Base-by-base conservation (phyloP, 2,888 invertebrate genomes). In the Lasius fuliginosus region DNA sequence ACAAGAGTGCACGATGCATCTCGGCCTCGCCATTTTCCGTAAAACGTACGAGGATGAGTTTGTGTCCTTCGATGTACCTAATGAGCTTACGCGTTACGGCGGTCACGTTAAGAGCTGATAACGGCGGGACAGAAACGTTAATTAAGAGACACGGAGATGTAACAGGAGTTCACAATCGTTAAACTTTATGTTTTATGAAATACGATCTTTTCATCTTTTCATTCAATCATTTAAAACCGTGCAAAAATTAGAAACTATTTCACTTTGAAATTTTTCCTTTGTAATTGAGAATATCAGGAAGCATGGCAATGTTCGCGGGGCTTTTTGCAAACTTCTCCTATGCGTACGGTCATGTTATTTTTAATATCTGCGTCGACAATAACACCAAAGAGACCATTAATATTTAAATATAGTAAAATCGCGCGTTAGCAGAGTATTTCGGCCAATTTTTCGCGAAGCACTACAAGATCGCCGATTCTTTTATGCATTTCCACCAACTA, bases 1-100 rank as follows among this genome's bases (percentile, higher is more conserved):
- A 64, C 69, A 62, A 64, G 65, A 69, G 30, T 53, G 53, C 42
- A 68, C 23, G 42, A 67, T 68, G 49, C 46, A 27, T 69, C 62
- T 62, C 62, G 40, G 30, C 40, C 27, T 60, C 18, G 23, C 27
- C 77, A 68, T 69, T 83, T 68, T 60, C 60, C 9, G 62, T 18
- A 40, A 40, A 30, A 60, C 30, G 68, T 62, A 40, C 33, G 79
- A 46, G 27, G 4, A 9, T 33, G 73, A 36, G n/a, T 36, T 79
- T 36, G 27, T 23, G 71, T 79, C 60, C 18, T 73, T 73, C 46
- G 46, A 62, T 49, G 71, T 71, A 71, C 1, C 12, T 36, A 67
- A 60, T 23, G 23, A 81, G 49, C 36, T 73, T 36, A 60, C 27
- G 42, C 30, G 33, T 23, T 53, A 53, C n/a, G 56, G 23, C 11